Evolutionary conservation across 2,888 invertebrate genomes (phyloP).

Genomic region (Limulus polyphemus): DNA sequence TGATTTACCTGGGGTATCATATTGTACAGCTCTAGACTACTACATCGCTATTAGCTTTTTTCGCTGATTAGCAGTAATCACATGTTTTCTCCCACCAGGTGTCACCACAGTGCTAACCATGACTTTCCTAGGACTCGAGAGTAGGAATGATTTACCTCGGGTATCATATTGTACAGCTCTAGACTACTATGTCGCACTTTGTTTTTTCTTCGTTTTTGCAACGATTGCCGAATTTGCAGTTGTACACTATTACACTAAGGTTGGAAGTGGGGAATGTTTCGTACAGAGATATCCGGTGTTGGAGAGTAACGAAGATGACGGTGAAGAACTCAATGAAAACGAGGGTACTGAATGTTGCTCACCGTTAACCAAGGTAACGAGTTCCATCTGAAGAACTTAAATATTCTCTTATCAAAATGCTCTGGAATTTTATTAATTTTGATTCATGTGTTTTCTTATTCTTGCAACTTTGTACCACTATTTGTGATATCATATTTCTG

Average conservation of each 20-base stretch:
- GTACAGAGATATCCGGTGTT: too few relatives aligned
- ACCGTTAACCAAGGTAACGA: too few relatives aligned
- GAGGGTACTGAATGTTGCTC: too few relatives aligned
- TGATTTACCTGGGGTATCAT: constrained; percentile 78
- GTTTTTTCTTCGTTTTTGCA: constrained; percentile 83
- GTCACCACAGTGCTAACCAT: constrained; percentile 86
- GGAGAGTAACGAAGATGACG: too few relatives aligned
- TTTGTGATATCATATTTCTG: too few relatives aligned
- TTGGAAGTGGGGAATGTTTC: constrained; percentile 22
- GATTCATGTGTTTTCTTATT: too few relatives aligned
- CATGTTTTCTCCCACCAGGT: constrained; percentile 39
- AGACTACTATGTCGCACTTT: constrained; percentile 85
- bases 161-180: constrained; percentile 86
- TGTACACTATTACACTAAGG: constrained; percentile 53
- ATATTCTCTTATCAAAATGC: too few relatives aligned
- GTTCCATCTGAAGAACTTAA: too few relatives aligned
- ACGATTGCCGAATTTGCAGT: constrained; percentile 88
- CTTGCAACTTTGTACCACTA: too few relatives aligned
- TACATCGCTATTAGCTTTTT: constrained; percentile 80
- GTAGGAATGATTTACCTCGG: constrained; percentile 77
- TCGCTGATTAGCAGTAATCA: too few relatives aligned
- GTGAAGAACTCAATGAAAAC: too few relatives aligned
- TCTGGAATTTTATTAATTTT: too few relatives aligned
- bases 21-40: constrained; percentile 90
- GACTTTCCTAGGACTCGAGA: constrained; percentile 78